Conservation (phyloP, 1,140 invertebrate genomes). For the Lepidotrigona ventralis region DNA sequence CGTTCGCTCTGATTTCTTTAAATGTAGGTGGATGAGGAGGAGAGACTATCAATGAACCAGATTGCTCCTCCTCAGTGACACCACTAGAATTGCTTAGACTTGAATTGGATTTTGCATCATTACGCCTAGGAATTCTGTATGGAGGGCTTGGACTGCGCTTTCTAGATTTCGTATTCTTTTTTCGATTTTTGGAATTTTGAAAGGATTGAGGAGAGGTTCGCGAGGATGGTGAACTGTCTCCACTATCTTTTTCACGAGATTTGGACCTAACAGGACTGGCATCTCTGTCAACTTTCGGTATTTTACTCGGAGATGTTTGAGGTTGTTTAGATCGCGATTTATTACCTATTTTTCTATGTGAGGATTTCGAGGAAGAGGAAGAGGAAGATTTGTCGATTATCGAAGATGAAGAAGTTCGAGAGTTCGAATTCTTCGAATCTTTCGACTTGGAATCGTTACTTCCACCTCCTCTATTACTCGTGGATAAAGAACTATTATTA, state of each 20-base stretch:
- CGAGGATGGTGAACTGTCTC: conserved; percentile 64
- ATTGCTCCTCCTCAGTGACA: conserved; percentile 78
- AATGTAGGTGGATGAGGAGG: conserved; percentile 80
- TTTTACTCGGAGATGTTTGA: conserved; percentile 67
- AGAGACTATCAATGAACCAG: conserved; percentile 76
- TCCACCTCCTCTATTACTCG: conserved; percentile 66
- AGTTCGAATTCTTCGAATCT: conserved; percentile 61
- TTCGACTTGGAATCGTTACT: conserved; percentile 63
- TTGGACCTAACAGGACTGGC: conserved; percentile 73
- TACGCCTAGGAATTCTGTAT: conserved; percentile 76
- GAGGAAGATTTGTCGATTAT: conserved; percentile 68
- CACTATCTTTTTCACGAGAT: conserved; percentile 73
- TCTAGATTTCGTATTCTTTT: conserved; percentile 72
- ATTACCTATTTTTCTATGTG: conserved; percentile 72
- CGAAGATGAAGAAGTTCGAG: conserved; percentile 65
- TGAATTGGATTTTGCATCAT: conserved; percentile 65
- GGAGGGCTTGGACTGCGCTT: conserved; percentile 75
- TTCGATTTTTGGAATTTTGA: conserved; percentile 73
- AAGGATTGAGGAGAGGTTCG: conserved; percentile 71
- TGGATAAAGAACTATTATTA: conserved; percentile 62
- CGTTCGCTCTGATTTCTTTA: conserved; percentile 82
- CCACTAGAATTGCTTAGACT: conserved; percentile 67
- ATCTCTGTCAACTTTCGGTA: conserved; percentile 69
- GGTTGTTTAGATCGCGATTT: conserved; percentile 75
- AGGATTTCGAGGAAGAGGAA: conserved; percentile 74